Conservation (phyloP, 2,113 vertebrate genomes). For the Pangasianodon gigas region DNA sequence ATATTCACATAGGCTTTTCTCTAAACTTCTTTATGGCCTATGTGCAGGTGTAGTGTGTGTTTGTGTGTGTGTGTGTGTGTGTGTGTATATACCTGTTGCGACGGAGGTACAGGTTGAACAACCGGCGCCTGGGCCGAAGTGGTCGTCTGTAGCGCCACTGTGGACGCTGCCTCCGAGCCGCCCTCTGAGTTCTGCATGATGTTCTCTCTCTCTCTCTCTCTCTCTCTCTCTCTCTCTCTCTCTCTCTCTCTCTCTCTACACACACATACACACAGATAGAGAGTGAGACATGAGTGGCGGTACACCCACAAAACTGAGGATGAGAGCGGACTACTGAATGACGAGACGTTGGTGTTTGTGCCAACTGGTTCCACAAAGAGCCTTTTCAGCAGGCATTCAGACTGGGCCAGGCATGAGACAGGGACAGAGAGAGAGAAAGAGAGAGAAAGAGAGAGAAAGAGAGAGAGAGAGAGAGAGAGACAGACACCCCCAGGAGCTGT, state of each 20-base stretch:
- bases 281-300: slow-evolving; percentile 34
- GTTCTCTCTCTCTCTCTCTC: slow-evolving; percentile 18
- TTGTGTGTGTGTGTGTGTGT: background rate
- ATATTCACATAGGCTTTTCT: background rate
- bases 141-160: slow-evolving; percentile 82
- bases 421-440: background rate
- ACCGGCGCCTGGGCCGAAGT: slow-evolving; percentile 84
- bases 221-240: slow-evolving; percentile 18
- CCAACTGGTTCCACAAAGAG: slow-evolving; percentile 41
- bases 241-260: slow-evolving; percentile 27
- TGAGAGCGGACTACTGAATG: slow-evolving; percentile 4
- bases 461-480: slow-evolving; percentile 15
- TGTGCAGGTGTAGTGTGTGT: background rate
- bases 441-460: slow-evolving; percentile 9
- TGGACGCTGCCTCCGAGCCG: slow-evolving; percentile 81
- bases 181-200: slow-evolving; percentile 94
- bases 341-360: background rate
- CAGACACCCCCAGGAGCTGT: slow-evolving; percentile 34
- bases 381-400: slow-evolving; percentile 11
- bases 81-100: slow-evolving; percentile 85
- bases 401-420: background rate
- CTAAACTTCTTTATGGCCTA: background rate
- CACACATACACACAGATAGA: background rate
- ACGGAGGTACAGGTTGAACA: slow-evolving; percentile 89
- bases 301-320: slow-evolving; percentile 31